These are phyloP conservation scores for Cardiocondyla obscurior DNA, from an alignment of 1,140 invertebrate genomes.

Conservation along the genomic window DNA sequence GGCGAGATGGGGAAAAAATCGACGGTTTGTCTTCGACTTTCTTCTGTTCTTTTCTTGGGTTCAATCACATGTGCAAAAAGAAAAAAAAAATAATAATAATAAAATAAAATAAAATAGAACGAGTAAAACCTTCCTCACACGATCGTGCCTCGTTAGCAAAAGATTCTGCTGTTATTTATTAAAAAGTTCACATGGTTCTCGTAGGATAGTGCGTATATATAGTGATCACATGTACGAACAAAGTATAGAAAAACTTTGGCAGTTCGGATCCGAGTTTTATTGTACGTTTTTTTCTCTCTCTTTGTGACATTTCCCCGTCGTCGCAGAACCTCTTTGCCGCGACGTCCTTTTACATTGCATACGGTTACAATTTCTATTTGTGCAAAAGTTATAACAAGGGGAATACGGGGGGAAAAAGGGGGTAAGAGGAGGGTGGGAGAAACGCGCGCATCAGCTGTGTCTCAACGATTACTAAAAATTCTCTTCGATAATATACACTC, in stretches of 20 bases:
- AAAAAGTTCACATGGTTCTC: slow-evolving; percentile 9
- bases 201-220: slow-evolving; percentile 31
- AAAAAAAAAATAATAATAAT: too few relatives aligned
- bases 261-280: slow-evolving; percentile 58
- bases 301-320: background rate
- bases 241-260: slow-evolving; percentile 57
- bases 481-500: slow-evolving; percentile 55
- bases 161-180: slow-evolving; percentile 16
- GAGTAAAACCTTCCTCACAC: background rate
- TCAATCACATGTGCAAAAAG: background rate
- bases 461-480: slow-evolving; percentile 61
- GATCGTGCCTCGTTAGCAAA: background rate
- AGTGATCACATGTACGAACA: slow-evolving; percentile 36
- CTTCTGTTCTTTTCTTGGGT: background rate
- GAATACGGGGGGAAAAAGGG: background rate
- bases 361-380: slow-evolving; percentile 34
- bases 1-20: background rate
- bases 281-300: slow-evolving; percentile 17
- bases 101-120: background rate
- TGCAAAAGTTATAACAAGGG: slow-evolving; percentile 62
- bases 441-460: slow-evolving; percentile 43
- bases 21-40: background rate
- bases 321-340: slow-evolving; percentile 12
- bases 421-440: background rate
- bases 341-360: background rate